Evolutionary conservation across 2,113 vertebrate species (phyloP).

Genomic region (Phalacrocorax aristotelis): DNA sequence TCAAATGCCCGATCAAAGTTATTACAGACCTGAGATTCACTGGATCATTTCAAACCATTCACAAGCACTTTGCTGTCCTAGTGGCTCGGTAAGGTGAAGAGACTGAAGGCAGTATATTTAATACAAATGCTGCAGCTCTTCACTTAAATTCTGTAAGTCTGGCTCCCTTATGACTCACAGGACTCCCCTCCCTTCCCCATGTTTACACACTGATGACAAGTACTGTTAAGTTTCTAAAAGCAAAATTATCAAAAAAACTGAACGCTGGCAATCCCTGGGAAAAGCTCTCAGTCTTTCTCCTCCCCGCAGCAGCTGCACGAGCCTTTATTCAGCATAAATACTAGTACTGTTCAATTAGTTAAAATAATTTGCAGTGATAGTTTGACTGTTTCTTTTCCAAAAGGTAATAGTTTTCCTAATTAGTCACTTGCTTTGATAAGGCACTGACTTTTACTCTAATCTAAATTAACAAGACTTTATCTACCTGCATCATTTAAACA

Average conservation of each 20-base stretch:
- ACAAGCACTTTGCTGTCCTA: neutral
- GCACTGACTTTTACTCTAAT: constrained; percentile 59
- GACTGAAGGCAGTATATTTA: neutral
- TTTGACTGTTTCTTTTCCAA: constrained; percentile 52
- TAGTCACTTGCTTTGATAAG: constrained; percentile 65
- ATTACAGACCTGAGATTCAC: neutral
- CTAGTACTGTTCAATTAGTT: constrained; percentile 37
- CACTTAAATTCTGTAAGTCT: constrained; percentile 10
- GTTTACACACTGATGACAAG: constrained; percentile 48
- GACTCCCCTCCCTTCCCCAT: constrained; percentile 29
- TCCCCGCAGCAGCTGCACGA: neutral
- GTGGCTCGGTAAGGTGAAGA: neutral
- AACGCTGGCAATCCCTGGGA: neutral
- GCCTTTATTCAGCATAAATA: neutral
- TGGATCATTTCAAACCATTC: neutral
- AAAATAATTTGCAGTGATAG: constrained; percentile 48
- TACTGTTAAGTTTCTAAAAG: constrained; percentile 39
- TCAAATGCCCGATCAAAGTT: neutral
- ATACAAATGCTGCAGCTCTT: neutral
- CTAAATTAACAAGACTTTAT: constrained; percentile 72
- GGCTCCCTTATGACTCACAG: constrained; percentile 31
- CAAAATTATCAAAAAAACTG: neutral
- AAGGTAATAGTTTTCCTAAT: constrained; percentile 67
- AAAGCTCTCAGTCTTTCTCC: neutral
- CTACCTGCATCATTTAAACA: constrained; percentile 60